Percentiles rank a stretch among this genome's conserved stretches.
These are phyloP conservation scores for Amia ocellicauda DNA, from an alignment of 2,113 vertebrate genomes.

Conservation along the genomic window DNA sequence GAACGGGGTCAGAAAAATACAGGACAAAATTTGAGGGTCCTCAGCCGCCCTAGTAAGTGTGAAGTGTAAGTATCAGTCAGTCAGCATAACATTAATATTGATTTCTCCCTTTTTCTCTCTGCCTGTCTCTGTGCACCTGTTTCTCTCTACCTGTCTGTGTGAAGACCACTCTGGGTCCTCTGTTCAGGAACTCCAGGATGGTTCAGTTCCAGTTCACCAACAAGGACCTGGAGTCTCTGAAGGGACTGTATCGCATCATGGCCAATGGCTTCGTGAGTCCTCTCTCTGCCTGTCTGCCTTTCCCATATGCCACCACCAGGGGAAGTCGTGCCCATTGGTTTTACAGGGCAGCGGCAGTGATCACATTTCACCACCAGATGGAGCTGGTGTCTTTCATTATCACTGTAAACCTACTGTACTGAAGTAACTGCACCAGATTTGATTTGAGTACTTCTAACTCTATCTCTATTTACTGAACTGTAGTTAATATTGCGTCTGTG, in stretches of 20 bases:
- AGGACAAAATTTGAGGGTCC: no score
- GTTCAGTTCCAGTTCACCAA: constrained; percentile 92
- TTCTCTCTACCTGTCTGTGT: neutral
- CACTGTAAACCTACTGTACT: no score
- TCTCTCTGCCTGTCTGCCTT: neutral
- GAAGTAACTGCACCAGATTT: no score
- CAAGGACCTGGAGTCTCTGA: constrained; percentile 87
- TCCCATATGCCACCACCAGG: neutral
- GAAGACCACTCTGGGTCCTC: constrained; percentile 82
- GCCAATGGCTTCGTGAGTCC: constrained; percentile 83
- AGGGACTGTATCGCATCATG: constrained; percentile 90
- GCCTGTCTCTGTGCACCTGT: neutral
- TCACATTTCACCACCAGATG: no score
- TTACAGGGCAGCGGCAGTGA: neutral
- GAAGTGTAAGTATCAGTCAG: no score
- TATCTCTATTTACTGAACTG: no score
- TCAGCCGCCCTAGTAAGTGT: no score
- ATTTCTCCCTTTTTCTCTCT: neutral
- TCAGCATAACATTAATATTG: no score
- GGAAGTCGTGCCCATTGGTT: neutral
- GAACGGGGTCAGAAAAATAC: no score
- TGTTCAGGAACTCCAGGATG: constrained; percentile 91
- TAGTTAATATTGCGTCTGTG: no score
- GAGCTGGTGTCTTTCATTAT: no score
- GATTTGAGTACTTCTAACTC: no score